Base-by-base conservation (phyloP, 2,113 vertebrate species). In the Hippocampus barbouri region DNA sequence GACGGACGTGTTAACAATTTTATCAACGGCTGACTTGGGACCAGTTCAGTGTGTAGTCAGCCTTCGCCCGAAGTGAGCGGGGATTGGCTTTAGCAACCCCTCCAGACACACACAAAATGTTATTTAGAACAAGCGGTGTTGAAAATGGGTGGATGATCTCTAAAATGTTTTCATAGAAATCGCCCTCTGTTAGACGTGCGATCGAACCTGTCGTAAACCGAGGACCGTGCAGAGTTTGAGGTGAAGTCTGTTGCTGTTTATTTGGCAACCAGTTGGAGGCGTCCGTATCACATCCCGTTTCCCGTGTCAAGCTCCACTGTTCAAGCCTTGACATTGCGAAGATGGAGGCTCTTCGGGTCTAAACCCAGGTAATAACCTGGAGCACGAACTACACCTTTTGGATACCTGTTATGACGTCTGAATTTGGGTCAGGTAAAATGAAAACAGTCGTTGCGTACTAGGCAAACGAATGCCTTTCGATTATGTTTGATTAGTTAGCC, bases 281-380 rank as follows among this genome's bases (percentile, higher is more conserved):
- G 83, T 65, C 18, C 34, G 66, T 62, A 49, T 25, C n/a, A 5
- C 66, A 54, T 64, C 45, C 65, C 25, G 74, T 59, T 82, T 85
- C 81, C 83, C 82, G 76, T 86, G 12, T 73, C 72, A 69, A 77
- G 73, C 83, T 77, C 74, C 81, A 81, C 60, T 66, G 74, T 56
- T 69, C 76, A 70, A 87, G 53, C 71, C 60, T 75, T 86, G 86
- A 88, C 81, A 87, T 86, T 89, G 86, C 79, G 73, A 86, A 83
- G 84, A 89, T 87, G 88, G 86, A 87, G 83, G 80, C 85, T 85
- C 79, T 85, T 81, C 47, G 74, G 82, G 68, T 85, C 14, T 89
- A 88, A 79, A 76, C 15, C 67, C 69, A 80, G 64, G 68, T 57
- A 53, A 2, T 62, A 62, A 75, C n/a, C 56, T 14, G 59, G 60